These are phyloP conservation scores for Catharus ustulatus DNA, from an alignment of 2,797 vertebrate genomes.

Conservation along the genomic window DNA sequence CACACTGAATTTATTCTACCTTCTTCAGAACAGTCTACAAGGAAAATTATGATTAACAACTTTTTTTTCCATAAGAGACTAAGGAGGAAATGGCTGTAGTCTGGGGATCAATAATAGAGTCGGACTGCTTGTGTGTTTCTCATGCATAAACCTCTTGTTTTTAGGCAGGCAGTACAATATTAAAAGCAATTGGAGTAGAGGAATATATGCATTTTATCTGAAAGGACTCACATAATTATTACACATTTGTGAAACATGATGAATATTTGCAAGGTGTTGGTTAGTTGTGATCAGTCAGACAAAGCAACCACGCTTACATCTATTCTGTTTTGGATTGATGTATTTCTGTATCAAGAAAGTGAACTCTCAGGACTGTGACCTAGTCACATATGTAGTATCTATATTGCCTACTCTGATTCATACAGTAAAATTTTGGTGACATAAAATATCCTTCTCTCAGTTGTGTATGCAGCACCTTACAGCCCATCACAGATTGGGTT, in stretches of 20 bases:
- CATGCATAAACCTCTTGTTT: background rate
- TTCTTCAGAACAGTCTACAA: background rate
- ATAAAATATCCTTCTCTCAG: background rate
- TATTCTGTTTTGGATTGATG: background rate
- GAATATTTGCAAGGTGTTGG: background rate
- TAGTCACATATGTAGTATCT: background rate
- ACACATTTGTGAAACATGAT: background rate
- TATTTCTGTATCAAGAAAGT: background rate
- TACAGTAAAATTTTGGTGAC: background rate
- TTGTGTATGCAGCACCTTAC: background rate
- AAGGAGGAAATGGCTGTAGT: background rate
- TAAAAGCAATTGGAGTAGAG: background rate
- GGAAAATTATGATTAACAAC: background rate
- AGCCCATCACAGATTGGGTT: background rate
- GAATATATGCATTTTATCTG: background rate
- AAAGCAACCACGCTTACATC: background rate
- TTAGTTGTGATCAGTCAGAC: background rate
- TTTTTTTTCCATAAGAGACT: background rate
- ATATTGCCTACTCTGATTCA: background rate
- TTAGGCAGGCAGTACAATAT: background rate
- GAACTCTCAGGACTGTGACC: background rate
- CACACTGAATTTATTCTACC: background rate
- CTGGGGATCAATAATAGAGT: background rate
- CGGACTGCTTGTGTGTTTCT: background rate
- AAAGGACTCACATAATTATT: background rate